phyloP scores from a whole-genome alignment of 2,888 invertebrate genomes.

The Tiliacea aurago region DNA sequence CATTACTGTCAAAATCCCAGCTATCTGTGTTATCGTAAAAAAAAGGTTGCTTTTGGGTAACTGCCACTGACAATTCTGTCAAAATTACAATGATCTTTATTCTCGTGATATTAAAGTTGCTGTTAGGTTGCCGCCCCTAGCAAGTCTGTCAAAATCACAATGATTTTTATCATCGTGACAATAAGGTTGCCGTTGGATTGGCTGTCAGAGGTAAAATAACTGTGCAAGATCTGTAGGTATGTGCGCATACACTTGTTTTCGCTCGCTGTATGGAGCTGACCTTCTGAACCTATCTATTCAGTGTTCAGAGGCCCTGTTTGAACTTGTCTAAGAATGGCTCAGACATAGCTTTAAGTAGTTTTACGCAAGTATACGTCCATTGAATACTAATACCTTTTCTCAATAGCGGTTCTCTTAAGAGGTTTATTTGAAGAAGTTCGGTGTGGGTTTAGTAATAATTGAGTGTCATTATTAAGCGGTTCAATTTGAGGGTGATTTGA shows the following conservation, averaged over 20 bases:
- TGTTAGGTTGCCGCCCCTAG: no score
- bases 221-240: no score
- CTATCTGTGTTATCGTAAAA: no score
- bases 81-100: not conserved
- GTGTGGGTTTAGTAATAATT: slow-evolving; percentile 21
- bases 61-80: no score
- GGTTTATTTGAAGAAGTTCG: slow-evolving; percentile 21
- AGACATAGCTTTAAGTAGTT: slow-evolving; percentile 45
- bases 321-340: slow-evolving; percentile 36
- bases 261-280: rapidly evolving
- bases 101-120: no score
- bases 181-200: no score
- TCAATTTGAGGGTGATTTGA: slow-evolving; percentile 4
- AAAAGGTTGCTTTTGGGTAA: no score
- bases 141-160: not conserved
- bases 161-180: no score
- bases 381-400: slow-evolving; percentile 46
- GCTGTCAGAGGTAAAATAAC: no score
- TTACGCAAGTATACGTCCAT: slow-evolving; percentile 51
- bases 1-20: no score
- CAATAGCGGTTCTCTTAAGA: slow-evolving; percentile 36
- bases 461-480: slow-evolving; percentile 12
- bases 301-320: slow-evolving; percentile 18
- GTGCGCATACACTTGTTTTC: not conserved
- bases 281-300: slow-evolving; percentile 15